Evolutionary conservation across 2,113 vertebrate species (phyloP), one percentile per base, ranked within the genome.

Genomic region (Tyto alba): DNA sequence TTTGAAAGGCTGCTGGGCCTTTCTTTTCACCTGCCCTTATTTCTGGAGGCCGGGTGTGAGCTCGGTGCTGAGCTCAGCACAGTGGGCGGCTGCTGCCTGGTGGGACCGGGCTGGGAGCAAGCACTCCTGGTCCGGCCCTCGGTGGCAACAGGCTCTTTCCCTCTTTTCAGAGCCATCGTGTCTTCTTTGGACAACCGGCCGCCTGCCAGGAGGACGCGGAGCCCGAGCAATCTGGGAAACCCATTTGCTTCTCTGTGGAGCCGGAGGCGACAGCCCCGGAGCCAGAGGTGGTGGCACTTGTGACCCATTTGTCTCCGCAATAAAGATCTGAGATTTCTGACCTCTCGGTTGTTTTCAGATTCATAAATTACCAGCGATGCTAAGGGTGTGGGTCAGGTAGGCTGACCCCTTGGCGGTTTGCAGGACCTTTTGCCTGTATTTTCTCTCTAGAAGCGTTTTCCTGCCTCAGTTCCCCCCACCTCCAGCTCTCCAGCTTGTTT

Each of bases 251-350:
- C 72, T 83, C n/a, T 5, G 76, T 1, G 2, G 53, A 77, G 89
- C 64, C 2, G 4, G 48, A 26, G 38, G 75, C 8, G 26, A 38
- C 34, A 62, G 71, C 92, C 66, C 72, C 2, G 0, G 64, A 64
- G 90, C 71, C 71, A 40, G 82, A 62, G 88, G 59, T 48, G 63
- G 7, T 66, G 88, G 43, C 78, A 29, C 78, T 53, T 25, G 41
- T 36, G 55, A 16, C 85, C 95, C 95, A 20, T 97, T 91, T 96
- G 95, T 66, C 92, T 38, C 63, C 1, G 71, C 93, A 79, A 85
- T 96, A 94, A 96, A 93, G 75, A 88, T 62, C 90, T 95, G 95
- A 94, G 82, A 47, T 93, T 73, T 66, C 85, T 40, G 5, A 34
- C 77, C 87, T 52, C 74, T 0, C 0, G 26, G n/a, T 22, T 91